phyloP scores from a whole-genome alignment of 1,140 invertebrate species.

The Brachionus calyciflorus region DNA sequence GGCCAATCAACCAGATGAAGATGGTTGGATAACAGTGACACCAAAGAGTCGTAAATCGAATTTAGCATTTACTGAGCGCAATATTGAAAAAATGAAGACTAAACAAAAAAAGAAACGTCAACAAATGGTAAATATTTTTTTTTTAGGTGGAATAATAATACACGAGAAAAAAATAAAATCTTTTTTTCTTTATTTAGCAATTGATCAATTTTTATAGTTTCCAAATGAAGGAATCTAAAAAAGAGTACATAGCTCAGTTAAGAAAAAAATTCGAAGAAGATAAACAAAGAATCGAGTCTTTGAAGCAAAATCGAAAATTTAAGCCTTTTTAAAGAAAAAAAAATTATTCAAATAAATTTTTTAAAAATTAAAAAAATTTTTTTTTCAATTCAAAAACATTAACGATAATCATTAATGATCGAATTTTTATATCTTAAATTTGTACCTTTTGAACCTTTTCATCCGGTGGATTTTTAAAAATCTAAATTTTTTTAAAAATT shows the following conservation, averaged over 20 bases:
- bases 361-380: background rate
- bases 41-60: slow-evolving; percentile 29
- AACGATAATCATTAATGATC: no score
- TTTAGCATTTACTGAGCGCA: slow-evolving; percentile 3
- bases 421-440: no score
- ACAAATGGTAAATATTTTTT: slow-evolving; percentile 13
- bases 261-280: slow-evolving; percentile 44
- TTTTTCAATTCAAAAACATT: background rate
- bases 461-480: no score
- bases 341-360: background rate
- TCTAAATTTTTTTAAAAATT: no score
- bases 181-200: slow-evolving; percentile 7
- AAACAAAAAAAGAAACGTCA: slow-evolving; percentile 42
- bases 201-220: slow-evolving; percentile 46
- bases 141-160: background rate
- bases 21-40: slow-evolving; percentile 40
- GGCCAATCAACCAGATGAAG: slow-evolving; percentile 27
- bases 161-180: background rate
- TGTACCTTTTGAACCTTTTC: no score
- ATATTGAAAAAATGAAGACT: slow-evolving; percentile 28
- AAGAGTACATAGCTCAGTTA: slow-evolving; percentile 27
- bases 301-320: slow-evolving; percentile 46
- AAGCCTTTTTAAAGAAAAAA: slow-evolving; percentile 38
- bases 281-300: slow-evolving; percentile 32
- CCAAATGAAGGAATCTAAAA: slow-evolving; percentile 46